These are phyloP conservation scores for Ypsolopha sequella DNA, from an alignment of 2,888 invertebrate genomes.

Conservation along the genomic window DNA sequence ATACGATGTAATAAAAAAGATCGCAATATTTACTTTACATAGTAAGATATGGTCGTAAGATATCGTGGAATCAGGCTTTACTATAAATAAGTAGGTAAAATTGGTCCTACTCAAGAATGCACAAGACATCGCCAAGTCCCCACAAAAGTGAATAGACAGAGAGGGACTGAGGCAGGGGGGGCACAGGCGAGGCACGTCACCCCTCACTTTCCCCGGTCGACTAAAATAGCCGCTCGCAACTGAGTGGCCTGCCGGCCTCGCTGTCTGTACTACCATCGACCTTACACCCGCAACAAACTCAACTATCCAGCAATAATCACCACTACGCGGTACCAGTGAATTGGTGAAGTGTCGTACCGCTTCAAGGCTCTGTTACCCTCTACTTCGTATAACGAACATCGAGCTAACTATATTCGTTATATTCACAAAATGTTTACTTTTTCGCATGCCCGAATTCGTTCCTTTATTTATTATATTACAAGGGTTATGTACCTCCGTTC, in stretches of 20 bases:
- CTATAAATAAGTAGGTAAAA: constrained; percentile 1
- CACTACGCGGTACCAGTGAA: too few relatives aligned
- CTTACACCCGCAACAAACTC: not conserved
- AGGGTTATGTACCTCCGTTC: too few relatives aligned
- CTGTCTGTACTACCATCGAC: not conserved
- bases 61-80: not conserved
- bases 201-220: constrained; percentile 53
- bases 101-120: constrained; percentile 47
- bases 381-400: not conserved
- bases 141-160: constrained; percentile 46
- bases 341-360: too few relatives aligned
- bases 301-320: not conserved
- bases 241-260: constrained; percentile 2
- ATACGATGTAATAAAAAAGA: too few relatives aligned
- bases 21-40: too few relatives aligned
- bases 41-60: not conserved
- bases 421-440: constrained; percentile 7
- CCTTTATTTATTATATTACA: not conserved
- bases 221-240: constrained; percentile 64
- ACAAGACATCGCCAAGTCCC: constrained; percentile 42
- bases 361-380: too few relatives aligned
- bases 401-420: too few relatives aligned
- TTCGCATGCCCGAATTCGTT: not conserved
- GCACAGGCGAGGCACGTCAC: constrained; percentile 38
- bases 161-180: constrained; percentile 34